Percentiles rank a stretch among this genome's conserved stretches.
Evolutionary conservation across 2,113 vertebrate species (phyloP).

Genomic region (Onychorhynchus coronatus): DNA sequence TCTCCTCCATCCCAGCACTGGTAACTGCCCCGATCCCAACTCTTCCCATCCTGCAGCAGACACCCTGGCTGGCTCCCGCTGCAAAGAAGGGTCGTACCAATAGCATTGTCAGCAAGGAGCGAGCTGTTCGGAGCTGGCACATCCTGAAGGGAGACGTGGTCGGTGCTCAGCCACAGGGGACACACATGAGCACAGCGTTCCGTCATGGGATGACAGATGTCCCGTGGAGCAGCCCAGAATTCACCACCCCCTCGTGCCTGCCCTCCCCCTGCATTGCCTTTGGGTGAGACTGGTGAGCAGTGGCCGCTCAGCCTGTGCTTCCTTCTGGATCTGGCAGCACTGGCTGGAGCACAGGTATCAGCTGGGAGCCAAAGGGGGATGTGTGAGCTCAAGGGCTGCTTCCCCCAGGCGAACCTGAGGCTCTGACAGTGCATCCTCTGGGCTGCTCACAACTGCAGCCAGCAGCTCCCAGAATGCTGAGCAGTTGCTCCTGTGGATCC

Average conservation of each 20-base stretch:
- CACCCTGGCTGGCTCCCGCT: accelerated
- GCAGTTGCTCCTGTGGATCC: background rate
- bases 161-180: background rate
- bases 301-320: background rate
- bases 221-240: background rate
- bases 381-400: accelerated
- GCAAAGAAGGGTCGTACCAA: accelerated
- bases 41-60: background rate
- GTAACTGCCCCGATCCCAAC: background rate
- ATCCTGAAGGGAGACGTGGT: accelerated
- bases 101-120: accelerated
- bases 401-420: background rate
- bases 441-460: background rate
- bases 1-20: background rate
- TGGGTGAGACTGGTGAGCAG: background rate
- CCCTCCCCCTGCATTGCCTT: background rate
- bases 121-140: accelerated
- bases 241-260: background rate
- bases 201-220: background rate
- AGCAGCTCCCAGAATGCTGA: accelerated
- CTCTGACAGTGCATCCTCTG: background rate
- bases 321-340: background rate
- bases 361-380: too few species aligned
- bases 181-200: background rate
- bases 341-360: background rate